Evolutionary conservation across 2,888 invertebrate genomes (phyloP), one percentile per base, ranked within the genome.

Genomic region (Scaptomyza caliginosa): DNA sequence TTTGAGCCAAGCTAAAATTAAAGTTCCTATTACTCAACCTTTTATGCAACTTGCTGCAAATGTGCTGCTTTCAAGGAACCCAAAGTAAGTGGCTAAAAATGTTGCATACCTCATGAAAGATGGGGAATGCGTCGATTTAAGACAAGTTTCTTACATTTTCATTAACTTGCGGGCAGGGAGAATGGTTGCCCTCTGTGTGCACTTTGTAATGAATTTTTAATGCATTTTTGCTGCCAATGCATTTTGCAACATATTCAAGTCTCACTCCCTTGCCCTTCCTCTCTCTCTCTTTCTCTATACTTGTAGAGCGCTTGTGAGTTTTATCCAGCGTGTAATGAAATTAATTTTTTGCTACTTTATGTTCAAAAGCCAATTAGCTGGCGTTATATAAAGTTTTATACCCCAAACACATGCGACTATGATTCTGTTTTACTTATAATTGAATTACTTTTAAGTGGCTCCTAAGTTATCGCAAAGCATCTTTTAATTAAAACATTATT

Each of bases 121-220:
- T 7, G 43, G 23, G 38, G 23, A 26, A n/a, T 34, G 26, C n/a
- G 19, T 21, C 32, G 54, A 17, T 26, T 36, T 40, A 58, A 63
- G 70, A 80, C 60, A 78, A 77, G 72, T 54, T 72, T 66, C 77
- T 67, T 67, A 40, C 67, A 71, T 60, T 67, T 57, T 42, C 28
- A 10, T 34, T 34, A 16, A 16, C 43, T 50, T 50, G 8, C 24
- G 4, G 34, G 26, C 21, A 13, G 32, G 32, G 38, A 21, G 4
- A 30, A 8, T 10, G 32, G 32, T 38, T 56, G 48, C 73, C 59
- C 63, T 52, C 32, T 23, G 32, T 59, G 64, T 69, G 71, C 77
- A 73, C 60, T 77, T 71, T 66, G 70, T 68, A 62, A 75, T 81
- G 73, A 55, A 83, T 81, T 80, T 80, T 83, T 83, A 81, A 81